These are phyloP conservation scores for Empidonax traillii DNA, from an alignment of 2,113 vertebrate species.

Conservation along the genomic window DNA sequence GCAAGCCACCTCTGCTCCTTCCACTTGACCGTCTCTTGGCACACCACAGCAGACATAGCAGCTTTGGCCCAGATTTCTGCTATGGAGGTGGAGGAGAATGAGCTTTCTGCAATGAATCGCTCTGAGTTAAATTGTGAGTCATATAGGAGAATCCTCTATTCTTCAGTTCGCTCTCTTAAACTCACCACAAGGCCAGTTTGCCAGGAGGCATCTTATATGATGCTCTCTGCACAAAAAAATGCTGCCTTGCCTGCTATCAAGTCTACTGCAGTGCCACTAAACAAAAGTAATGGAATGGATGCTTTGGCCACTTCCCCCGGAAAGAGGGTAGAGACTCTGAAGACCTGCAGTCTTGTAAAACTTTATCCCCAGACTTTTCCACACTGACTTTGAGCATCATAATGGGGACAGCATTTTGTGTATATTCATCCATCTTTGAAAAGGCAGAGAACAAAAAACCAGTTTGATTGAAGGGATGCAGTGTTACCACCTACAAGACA, in stretches of 20 bases:
- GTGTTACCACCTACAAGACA: not conserved
- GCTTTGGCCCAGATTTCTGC: not conserved
- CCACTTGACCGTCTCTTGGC: not conserved
- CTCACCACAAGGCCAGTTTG: not conserved
- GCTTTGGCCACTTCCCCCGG: rapidly evolving
- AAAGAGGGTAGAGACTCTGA: not conserved
- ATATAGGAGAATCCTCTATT: not conserved
- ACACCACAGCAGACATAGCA: not conserved
- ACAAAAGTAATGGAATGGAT: not conserved
- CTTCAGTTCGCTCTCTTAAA: not conserved
- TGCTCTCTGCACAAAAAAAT: not conserved
- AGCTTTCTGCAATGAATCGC: not conserved
- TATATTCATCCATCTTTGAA: not conserved
- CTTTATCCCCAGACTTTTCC: not conserved
- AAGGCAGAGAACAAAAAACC: not conserved
- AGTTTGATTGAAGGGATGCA: not conserved
- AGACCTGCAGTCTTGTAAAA: not conserved
- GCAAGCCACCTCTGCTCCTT: not conserved
- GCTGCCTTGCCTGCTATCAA: not conserved
- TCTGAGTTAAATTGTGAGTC: not conserved
- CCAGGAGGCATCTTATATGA: not conserved
- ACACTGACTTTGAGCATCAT: not conserved
- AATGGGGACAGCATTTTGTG: not conserved
- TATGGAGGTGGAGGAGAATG: not conserved
- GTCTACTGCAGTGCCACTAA: not conserved